Conservation (phyloP, 2,888 invertebrate species). For the Operophtera brumata region DNA sequence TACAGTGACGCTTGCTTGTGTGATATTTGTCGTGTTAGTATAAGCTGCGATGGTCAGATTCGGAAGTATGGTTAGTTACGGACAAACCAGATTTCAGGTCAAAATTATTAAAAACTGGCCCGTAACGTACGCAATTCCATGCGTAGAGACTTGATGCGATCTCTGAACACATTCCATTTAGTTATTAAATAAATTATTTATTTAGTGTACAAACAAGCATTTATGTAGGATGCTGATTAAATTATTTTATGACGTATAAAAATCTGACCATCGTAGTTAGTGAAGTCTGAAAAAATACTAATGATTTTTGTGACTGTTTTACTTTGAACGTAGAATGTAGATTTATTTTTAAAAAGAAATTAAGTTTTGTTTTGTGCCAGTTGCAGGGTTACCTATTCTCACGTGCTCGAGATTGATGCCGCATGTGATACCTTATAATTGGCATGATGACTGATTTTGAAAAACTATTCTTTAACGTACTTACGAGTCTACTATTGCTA, state of each 20-base stretch:
- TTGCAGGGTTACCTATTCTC: background rate
- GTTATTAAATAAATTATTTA: constrained; percentile 11
- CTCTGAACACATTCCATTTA: constrained; percentile 45
- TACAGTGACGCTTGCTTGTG: constrained; percentile 77
- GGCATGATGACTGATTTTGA: too few relatives aligned
- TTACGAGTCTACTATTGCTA: too few relatives aligned
- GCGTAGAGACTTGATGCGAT: too few relatives aligned
- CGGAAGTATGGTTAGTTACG: constrained; percentile 3
- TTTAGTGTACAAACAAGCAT: constrained; percentile 30
- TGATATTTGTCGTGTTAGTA: constrained; percentile 46
- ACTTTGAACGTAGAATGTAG: constrained; percentile 28
- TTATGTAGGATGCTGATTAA: constrained; percentile 11
- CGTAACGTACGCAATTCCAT: too few relatives aligned
- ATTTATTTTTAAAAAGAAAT: background rate
- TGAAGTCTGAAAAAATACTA: constrained; percentile 29
- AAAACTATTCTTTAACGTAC: too few relatives aligned
- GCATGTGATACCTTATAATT: background rate
- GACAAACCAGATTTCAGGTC: too few relatives aligned
- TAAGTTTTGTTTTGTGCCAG: background rate
- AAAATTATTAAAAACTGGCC: too few relatives aligned
- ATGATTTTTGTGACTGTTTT: constrained; percentile 47
- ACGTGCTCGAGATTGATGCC: background rate
- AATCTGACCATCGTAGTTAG: constrained; percentile 63
- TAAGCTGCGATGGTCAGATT: constrained; percentile 66
- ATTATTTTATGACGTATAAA: constrained; percentile 12